Conservation (phyloP, 2,888 invertebrate species). For the Mellilla xanthometata region DNA sequence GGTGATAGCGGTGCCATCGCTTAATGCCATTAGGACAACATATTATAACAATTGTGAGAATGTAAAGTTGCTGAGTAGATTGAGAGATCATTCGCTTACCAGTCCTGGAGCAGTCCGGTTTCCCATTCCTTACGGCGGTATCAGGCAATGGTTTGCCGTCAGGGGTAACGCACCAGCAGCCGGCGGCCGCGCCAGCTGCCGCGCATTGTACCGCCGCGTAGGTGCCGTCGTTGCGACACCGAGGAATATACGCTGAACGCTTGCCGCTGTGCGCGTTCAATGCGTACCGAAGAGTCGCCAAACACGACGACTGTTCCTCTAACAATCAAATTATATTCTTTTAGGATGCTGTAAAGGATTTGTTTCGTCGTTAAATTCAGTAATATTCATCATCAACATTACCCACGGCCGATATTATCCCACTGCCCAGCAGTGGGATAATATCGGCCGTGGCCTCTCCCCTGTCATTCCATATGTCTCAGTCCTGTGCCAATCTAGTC, state of each 20-base stretch:
- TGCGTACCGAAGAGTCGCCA: conserved; percentile 69
- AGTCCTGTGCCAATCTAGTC: too few species aligned
- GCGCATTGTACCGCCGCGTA: conserved; percentile 94
- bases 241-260: conserved; percentile 86
- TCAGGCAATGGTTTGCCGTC: conserved; percentile 92
- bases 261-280: conserved; percentile 61
- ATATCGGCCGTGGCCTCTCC: too few species aligned
- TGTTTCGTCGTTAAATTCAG: too few species aligned
- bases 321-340: conserved; percentile 18
- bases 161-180: conserved; percentile 96
- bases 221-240: conserved; percentile 91
- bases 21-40: too few species aligned
- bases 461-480: too few species aligned
- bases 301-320: conserved; percentile 77
- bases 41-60: too few species aligned
- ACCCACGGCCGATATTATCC: too few species aligned
- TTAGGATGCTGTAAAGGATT: too few species aligned
- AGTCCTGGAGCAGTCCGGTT: conserved; percentile 85
- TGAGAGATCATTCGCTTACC: conserved; percentile 59
- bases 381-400: too few species aligned
- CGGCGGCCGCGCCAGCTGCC: conserved; percentile 87
- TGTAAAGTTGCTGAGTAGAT: too few species aligned
- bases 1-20: too few species aligned
- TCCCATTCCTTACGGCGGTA: conserved; percentile 87
- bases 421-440: too few species aligned